phyloP scores from a whole-genome alignment of 1,140 invertebrate species.

The Pectinophora gossypiella region DNA sequence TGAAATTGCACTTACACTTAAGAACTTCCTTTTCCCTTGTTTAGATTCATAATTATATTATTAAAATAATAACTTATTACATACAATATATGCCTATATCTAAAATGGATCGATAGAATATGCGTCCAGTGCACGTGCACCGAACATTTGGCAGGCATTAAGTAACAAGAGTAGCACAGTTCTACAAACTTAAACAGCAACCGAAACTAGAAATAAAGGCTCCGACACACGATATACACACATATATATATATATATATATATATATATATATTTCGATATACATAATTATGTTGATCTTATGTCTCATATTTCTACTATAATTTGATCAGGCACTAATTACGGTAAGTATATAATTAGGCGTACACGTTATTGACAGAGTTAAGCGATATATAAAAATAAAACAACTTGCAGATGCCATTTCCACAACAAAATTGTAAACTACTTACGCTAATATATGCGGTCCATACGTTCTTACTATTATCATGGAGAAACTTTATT shows the following conservation, averaged over 20 bases:
- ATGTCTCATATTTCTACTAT: neutral
- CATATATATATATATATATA: too few relatives aligned
- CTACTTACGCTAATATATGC: neutral
- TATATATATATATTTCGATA: too few relatives aligned
- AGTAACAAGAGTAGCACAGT: constrained; percentile 20
- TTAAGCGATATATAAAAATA: neutral
- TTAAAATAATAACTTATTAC: constrained; percentile 34
- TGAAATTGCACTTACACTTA: constrained; percentile 29
- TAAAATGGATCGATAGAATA: constrained; percentile 8
- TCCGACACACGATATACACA: neutral
- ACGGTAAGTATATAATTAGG: neutral
- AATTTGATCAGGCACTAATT: constrained; percentile 3
- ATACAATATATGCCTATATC: constrained; percentile 28
- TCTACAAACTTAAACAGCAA: constrained; percentile 9
- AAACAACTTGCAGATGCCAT: neutral
- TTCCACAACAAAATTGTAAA: constrained; percentile 1
- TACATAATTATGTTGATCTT: neutral
- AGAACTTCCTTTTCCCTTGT: constrained; percentile 33
- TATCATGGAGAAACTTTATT: too few relatives aligned
- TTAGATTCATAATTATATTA: constrained; percentile 37
- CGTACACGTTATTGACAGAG: neutral
- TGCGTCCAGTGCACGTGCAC: neutral
- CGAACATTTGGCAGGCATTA: constrained; percentile 16
- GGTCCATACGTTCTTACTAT: too few relatives aligned
- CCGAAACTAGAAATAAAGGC: constrained; percentile 6